Evolutionary conservation across 2,797 vertebrate genomes (phyloP), one percentile per base, ranked within the genome.

Genomic region (Heterohyrax brucei): DNA sequence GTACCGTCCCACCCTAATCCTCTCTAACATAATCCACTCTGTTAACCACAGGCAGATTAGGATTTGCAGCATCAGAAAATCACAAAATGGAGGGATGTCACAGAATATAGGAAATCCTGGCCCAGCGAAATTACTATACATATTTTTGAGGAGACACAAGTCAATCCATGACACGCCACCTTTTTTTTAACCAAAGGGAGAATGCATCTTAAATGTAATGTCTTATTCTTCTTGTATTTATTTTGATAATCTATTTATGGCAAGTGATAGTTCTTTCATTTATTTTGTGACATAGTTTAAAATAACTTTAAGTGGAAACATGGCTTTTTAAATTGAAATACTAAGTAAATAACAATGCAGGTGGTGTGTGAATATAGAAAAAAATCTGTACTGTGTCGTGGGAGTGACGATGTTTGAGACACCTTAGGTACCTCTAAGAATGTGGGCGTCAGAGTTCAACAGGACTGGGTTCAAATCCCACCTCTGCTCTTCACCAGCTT

Each of bases 151-250:
- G 39, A 39, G 39, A 39, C 39, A 39, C 39, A 39, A 39, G 39
- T 39, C 39, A 39, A 39, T 39, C 39, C 39, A 39, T 39, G 39
- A 39, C 39, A 39, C 39, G 39, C 39, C 39, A 39, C 39, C 39
- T 9, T 9, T 92, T 89, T 91, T 93, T 87, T 48, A 87, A 94
- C 7, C 30, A 80, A 89, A 87, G 48, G 19, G 30, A 89, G 22
- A 91, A 44, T 12, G 39, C 39, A 39, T 94, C n/a, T 89, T 87
- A 87, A 62, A 89, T 86, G 73, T 92, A 88, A 87, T 33, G 7
- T 18, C 70, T 89, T 90, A n/a, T 76, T 81, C 5, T 56, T 81
- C 30, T 81, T 92, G 0, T 77, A 61, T 89, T 95, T 95, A 87
- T 73, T 91, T 95, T 91, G 39, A 68, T 33, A 19, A 85, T 86